A percentile compares a stretch with the other conserved stretches of the same genome.
These are phyloP conservation scores for Montipora foliosa DNA, from an alignment of 64 coral and sea anemone species.

Conservation along the genomic window DNA sequence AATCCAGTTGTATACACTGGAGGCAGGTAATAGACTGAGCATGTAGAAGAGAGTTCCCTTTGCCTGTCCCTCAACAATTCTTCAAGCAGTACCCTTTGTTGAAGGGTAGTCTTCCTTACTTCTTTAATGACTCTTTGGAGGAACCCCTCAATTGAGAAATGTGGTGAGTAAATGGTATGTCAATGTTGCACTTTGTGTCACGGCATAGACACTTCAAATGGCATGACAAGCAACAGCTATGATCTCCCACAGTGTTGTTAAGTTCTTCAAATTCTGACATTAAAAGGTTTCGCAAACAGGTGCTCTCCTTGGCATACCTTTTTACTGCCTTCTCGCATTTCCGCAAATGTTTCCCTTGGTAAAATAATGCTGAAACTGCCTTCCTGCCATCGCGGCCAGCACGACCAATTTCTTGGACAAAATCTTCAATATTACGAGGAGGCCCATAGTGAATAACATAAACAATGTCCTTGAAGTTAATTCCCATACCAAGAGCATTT, in stretches of 20 bases:
- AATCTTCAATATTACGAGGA: conserved; percentile 39
- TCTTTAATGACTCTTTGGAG: not conserved
- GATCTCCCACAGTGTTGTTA: not conserved
- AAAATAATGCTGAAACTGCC: not conserved
- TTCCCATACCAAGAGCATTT: conserved; percentile 12
- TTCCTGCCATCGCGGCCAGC: conserved; percentile 13
- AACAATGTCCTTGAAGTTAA: conserved; percentile 23
- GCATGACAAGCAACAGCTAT: not conserved
- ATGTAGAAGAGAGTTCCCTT: not conserved
- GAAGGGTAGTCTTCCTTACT: not conserved
- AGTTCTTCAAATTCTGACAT: not conserved
- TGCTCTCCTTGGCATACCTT: conserved; percentile 6
- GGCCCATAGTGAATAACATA: conserved; percentile 48
- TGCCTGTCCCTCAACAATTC: conserved; percentile 34
- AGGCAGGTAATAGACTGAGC: conserved; percentile 4
- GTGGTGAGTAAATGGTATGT: not conserved
- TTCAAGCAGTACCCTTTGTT: conserved; percentile 28
- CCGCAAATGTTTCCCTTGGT: conserved; percentile 13
- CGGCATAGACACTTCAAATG: not conserved
- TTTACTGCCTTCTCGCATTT: conserved; percentile 12
- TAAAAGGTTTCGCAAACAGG: not conserved
- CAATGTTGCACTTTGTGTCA: not conserved
- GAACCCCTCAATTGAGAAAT: not conserved
- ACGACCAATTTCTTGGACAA: conserved; percentile 60
- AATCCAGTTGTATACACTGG: conserved; percentile 36